phyloP scores from a whole-genome alignment of 2,113 vertebrate genomes.

The Microcebus jonahi region DNA sequence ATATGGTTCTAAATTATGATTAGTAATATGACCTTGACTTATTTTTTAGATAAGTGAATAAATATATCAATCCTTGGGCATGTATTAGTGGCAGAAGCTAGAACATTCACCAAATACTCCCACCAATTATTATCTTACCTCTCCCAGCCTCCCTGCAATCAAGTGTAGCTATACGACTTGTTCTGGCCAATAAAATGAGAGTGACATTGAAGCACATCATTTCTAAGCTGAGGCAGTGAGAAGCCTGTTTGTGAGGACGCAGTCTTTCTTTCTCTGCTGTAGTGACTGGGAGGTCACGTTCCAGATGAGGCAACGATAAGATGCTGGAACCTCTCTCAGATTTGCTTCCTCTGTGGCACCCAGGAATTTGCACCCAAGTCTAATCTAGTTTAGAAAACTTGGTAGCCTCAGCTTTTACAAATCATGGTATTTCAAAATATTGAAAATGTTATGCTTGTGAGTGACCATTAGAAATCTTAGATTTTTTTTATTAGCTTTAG shows the following conservation, averaged over 20 bases:
- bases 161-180: neutral
- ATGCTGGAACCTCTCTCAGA: neutral
- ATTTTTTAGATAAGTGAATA: constrained; percentile 12
- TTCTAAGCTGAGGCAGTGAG: neutral
- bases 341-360: neutral
- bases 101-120: neutral
- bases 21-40: neutral
- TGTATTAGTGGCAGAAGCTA: neutral
- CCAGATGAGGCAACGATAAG: neutral
- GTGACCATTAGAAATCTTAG: neutral
- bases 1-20: constrained; percentile 22
- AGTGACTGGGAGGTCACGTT: neutral
- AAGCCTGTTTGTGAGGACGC: neutral
- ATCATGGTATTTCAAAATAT: neutral
- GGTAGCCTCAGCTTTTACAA: neutral
- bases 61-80: neutral
- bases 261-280: neutral
- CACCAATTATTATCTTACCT: neutral
- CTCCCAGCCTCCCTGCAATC: neutral
- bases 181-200: neutral
- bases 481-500: neutral
- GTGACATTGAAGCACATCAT: neutral
- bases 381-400: neutral
- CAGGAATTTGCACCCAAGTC: neutral
- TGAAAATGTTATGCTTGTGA: neutral